These are phyloP conservation scores for Ceratoteleas bidentatus DNA, from an alignment of 1,140 invertebrate genomes.

Conservation along the genomic window DNA sequence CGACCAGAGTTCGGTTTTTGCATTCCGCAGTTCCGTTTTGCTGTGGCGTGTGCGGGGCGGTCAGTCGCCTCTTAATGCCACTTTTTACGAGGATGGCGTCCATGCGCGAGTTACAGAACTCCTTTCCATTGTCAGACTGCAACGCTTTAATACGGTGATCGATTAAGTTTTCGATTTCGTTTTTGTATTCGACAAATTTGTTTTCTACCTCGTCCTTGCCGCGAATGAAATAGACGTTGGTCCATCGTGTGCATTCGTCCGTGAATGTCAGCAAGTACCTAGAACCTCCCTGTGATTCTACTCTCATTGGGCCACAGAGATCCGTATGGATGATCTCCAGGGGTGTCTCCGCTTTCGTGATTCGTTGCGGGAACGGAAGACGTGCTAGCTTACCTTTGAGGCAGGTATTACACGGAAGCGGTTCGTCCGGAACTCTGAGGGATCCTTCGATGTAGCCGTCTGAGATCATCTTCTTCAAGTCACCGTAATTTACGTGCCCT, in stretches of 20 bases:
- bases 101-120: constrained; percentile 20
- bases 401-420: too few relatives aligned
- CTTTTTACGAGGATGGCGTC: background rate
- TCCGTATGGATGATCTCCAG: constrained; percentile 36
- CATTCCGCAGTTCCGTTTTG: background rate
- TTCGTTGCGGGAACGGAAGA: too few relatives aligned
- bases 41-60: background rate
- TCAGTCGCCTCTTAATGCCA: background rate
- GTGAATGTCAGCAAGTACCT: constrained; percentile 71
- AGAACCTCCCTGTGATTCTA: constrained; percentile 22
- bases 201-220: constrained; percentile 67
- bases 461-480: background rate
- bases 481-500: background rate
- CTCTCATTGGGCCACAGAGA: constrained; percentile 42
- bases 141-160: constrained; percentile 18
- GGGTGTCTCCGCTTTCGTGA: too few relatives aligned
- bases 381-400: too few relatives aligned
- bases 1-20: constrained; percentile 7
- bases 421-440: too few relatives aligned
- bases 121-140: constrained; percentile 30
- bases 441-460: background rate
- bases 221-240: constrained; percentile 68
- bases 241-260: constrained; percentile 68
- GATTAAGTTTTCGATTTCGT: background rate
- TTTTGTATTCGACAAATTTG: constrained; percentile 24